These are phyloP conservation scores for Graphium colonna DNA, from an alignment of 2,888 invertebrate species.

Conservation along the genomic window DNA sequence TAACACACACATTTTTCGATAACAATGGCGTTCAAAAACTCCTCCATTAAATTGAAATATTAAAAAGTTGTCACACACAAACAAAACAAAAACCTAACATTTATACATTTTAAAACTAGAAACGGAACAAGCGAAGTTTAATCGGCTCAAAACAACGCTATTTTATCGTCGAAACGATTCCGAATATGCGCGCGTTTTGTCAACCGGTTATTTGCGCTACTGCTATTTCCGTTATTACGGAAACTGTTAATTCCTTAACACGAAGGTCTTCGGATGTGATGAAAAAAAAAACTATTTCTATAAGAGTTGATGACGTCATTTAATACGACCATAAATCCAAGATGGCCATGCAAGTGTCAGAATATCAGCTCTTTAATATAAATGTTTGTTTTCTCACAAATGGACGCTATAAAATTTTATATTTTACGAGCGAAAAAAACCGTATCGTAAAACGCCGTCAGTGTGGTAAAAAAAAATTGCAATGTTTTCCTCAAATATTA, in stretches of 20 bases:
- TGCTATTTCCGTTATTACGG: conserved; percentile 4
- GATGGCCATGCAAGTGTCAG: conserved; percentile 15
- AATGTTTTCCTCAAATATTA: not conserved
- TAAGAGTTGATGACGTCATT: conserved; percentile 12
- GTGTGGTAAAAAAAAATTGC: not conserved
- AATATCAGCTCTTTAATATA: conserved; percentile 10
- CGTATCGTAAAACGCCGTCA: conserved; percentile 2
- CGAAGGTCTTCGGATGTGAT: conserved; percentile 4
- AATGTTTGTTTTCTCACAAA: conserved; percentile 15
- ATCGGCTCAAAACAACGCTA: too few species aligned
- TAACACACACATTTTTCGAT: too few species aligned
- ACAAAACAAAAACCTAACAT: too few species aligned
- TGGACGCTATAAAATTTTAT: not conserved
- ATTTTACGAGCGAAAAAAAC: not conserved
- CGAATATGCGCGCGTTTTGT: not conserved
- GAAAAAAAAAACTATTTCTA: conserved; percentile 5
- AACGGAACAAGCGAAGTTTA: too few species aligned
- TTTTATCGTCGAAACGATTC: not conserved
- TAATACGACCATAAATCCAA: conserved; percentile 11
- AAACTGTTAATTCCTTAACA: conserved; percentile 6
- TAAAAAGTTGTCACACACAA: too few species aligned
- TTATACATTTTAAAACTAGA: too few species aligned
- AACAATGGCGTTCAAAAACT: too few species aligned
- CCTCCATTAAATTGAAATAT: too few species aligned
- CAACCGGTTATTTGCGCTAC: not conserved